Base-by-base conservation (phyloP, 1,140 invertebrate genomes). In the Hermatobates lingyangjiaoensis region DNA sequence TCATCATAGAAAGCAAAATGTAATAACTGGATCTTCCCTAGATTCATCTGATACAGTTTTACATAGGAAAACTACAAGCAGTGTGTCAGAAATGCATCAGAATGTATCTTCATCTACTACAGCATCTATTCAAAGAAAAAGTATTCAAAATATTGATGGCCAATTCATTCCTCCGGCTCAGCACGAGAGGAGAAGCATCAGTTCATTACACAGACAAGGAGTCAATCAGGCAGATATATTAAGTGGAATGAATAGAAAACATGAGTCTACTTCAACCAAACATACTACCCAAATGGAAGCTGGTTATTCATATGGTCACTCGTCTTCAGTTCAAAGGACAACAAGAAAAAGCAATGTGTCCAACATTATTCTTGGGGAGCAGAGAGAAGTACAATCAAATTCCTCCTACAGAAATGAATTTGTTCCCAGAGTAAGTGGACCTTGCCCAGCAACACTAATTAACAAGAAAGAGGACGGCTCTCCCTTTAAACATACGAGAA, bases 371-470 rank as follows among this genome's bases (percentile, higher is more conserved):
- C 60, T 86, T 1, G 81, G 82, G 1, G 79, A 81, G 23, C 48
- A 54, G 27, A 53, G 52, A 27, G 38, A 45, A 14, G 45, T 56
- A 28, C 50, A 49, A 1, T 50, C 27, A 10, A 47, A 49, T 24
- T 63, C 62, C 5, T 58, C 69, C 39, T 87, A 88, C 60, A 81
- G 80, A 59, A 82, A 75, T 45, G 84, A 87, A 64, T 85, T 74
- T 58, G 73, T 74, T 3, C 76, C 76, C 1, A 71, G 74, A 51
- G 74, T 75, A 54, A 67, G 56, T 12, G 81, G 79, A 44, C 81
- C 81, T 0, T 88, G 85, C 66, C 83, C 85, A 2, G 84, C 81
- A 3, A 71, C 82, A 25, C 67, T 84, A 15, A 71, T 87, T 10
- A 80, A 86, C 58, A 70, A 74, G 0, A 75, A 81, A 40, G 72